These are phyloP conservation scores for Psophia crepitans DNA, from an alignment of 2,113 vertebrate genomes.

Conservation along the genomic window DNA sequence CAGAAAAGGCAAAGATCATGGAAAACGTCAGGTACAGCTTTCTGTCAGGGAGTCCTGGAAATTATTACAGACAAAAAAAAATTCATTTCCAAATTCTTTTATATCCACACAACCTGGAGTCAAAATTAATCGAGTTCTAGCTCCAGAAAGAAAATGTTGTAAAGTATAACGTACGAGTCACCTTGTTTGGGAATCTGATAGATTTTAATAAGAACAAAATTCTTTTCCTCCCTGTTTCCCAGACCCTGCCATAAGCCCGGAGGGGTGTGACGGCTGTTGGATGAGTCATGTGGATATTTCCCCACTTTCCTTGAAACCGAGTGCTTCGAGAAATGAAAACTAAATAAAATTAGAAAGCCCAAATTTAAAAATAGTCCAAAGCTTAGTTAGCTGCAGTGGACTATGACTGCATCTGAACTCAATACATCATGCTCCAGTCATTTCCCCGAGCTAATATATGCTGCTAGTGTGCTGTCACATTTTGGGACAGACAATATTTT, in stretches of 20 bases:
- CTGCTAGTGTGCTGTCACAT: background rate
- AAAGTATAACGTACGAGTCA: background rate
- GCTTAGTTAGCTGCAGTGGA: background rate
- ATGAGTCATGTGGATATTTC: constrained; percentile 27
- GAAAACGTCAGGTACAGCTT: background rate
- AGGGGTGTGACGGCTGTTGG: background rate
- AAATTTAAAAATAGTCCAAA: constrained; percentile 37
- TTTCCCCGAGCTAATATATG: background rate
- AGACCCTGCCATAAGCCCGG: background rate
- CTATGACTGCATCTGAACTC: background rate
- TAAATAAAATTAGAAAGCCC: constrained; percentile 32
- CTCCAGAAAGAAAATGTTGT: background rate
- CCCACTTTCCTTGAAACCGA: background rate
- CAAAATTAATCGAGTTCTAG: background rate
- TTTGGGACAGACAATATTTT: background rate
- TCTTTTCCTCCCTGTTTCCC: background rate
- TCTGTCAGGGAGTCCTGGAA: background rate
- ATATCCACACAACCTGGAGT: background rate
- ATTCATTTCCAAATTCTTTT: background rate
- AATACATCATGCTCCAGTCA: background rate
- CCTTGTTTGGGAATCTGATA: background rate
- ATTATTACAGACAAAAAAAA: background rate
- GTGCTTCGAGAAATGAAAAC: background rate
- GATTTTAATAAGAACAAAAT: background rate
- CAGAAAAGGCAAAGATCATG: background rate